Percentiles rank a stretch among this genome's conserved stretches.
phyloP scores from a whole-genome alignment of 2,888 invertebrate species.

The Caenorhabditis sp. region DNA sequence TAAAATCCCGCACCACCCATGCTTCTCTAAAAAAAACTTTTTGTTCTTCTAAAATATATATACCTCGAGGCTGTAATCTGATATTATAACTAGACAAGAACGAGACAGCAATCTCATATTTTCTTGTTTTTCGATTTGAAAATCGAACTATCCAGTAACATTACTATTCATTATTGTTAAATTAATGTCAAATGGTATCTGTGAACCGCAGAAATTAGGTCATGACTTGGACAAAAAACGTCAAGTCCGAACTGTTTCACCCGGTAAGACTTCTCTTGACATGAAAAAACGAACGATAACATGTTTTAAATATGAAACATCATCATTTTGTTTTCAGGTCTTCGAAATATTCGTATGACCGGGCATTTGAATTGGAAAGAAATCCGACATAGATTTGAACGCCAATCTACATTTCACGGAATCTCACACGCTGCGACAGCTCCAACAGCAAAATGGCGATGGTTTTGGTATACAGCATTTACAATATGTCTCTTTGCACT shows the following conservation, averaged over 20 bases:
- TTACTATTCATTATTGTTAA: no score
- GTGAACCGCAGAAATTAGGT: background rate
- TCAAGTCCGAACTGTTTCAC: background rate
- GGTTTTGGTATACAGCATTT: slow-evolving; percentile 67
- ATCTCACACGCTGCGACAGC: slow-evolving; percentile 64
- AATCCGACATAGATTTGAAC: slow-evolving; percentile 52
- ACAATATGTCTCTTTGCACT: slow-evolving; percentile 55
- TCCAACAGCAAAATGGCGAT: slow-evolving; percentile 54
- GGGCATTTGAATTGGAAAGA: slow-evolving; percentile 57
- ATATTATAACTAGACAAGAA: slow-evolving; percentile 14
- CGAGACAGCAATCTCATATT: background rate
- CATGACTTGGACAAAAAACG: background rate
- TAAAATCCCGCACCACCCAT: background rate
- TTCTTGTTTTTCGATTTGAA: background rate
- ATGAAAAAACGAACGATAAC: background rate
- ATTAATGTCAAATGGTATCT: background rate
- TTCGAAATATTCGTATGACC: slow-evolving; percentile 50
- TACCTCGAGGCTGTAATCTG: slow-evolving; percentile 13
- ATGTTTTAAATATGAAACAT: no score
- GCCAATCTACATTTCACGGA: slow-evolving; percentile 65
- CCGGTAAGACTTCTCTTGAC: background rate
- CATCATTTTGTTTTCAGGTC: slow-evolving; percentile 50
- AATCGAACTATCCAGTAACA: no score
- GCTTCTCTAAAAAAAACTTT: background rate
- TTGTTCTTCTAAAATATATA: background rate